These are phyloP conservation scores for Cryptotermes secundus DNA, from an alignment of 1,140 invertebrate species.

Conservation along the genomic window DNA sequence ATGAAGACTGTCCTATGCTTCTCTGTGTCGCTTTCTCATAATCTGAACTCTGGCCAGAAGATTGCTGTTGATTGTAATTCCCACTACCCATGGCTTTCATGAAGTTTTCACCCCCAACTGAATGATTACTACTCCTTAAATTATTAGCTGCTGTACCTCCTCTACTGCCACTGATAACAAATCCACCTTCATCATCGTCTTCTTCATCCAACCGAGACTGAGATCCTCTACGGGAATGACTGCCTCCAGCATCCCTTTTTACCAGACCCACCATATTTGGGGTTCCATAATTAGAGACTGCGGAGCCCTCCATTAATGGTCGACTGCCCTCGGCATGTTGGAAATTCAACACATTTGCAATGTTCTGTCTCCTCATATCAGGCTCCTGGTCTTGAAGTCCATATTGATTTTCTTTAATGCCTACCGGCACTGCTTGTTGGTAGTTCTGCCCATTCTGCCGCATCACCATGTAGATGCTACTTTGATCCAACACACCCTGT, in stretches of 20 bases:
- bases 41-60: slow-evolving; percentile 38
- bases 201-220: slow-evolving; percentile 4
- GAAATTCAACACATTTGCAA: no score
- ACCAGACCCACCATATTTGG: neutral
- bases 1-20: slow-evolving; percentile 41
- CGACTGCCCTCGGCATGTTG: no score
- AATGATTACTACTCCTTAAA: neutral
- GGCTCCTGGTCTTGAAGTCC: no score
- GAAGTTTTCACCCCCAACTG: neutral
- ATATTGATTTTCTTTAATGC: neutral
- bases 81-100: neutral
- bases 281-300: no score
- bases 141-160: neutral
- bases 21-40: slow-evolving; percentile 38
- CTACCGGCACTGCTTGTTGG: neutral
- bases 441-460: neutral
- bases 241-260: neutral
- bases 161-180: neutral
- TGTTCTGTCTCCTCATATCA: no score
- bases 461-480: slow-evolving; percentile 32
- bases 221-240: no score
- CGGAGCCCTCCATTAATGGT: no score
- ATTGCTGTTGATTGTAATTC: slow-evolving; percentile 10
- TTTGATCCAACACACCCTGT: neutral
- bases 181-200: slow-evolving; percentile 27